A percentile compares a stretch with the other conserved stretches of the same genome.
These are phyloP conservation scores for Drosophila bifasciata DNA, from an alignment of 1,140 invertebrate genomes.

Conservation along the genomic window DNA sequence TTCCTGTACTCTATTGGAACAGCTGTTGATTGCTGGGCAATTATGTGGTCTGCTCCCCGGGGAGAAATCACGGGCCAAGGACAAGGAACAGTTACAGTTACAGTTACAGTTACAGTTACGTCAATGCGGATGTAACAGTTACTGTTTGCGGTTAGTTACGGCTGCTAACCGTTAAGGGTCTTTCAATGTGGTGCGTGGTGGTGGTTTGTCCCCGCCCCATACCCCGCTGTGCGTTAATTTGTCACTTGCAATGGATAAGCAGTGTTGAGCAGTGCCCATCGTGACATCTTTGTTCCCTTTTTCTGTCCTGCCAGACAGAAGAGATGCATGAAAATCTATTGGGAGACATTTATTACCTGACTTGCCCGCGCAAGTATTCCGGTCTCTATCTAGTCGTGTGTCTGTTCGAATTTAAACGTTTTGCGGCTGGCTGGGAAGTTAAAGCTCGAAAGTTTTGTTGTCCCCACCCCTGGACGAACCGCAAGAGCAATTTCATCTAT, in stretches of 20 bases:
- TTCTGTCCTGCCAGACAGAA: slow-evolving; percentile 11
- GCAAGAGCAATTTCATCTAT: slow-evolving; percentile 68
- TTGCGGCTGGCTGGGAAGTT: slow-evolving; percentile 42
- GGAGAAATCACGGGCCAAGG: slow-evolving; percentile 68
- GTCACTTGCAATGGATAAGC: slow-evolving; percentile 45
- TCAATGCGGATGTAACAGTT: slow-evolving; percentile 33
- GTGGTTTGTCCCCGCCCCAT: slow-evolving; percentile 18
- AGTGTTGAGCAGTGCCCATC: slow-evolving; percentile 6
- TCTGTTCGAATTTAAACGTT: slow-evolving; percentile 58
- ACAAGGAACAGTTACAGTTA: slow-evolving; percentile 38
- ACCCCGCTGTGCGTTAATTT: slow-evolving; percentile 68
- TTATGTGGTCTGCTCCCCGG: slow-evolving; percentile 66
- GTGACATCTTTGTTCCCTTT: slow-evolving; percentile 49
- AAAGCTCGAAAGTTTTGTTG: slow-evolving; percentile 60
- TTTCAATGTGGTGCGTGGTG: slow-evolving; percentile 26
- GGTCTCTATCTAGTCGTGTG: slow-evolving; percentile 1
- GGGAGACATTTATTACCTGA: slow-evolving; percentile 78
- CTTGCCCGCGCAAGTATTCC: neutral
- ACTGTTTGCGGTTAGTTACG: slow-evolving; percentile 66
- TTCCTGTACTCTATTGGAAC: slow-evolving; percentile 36
- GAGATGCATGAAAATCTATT: slow-evolving; percentile 54
- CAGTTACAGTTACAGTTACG: slow-evolving; percentile 21
- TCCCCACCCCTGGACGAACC: slow-evolving; percentile 15
- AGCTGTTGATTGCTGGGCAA: slow-evolving; percentile 67
- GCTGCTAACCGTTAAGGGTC: slow-evolving; percentile 18